A percentile compares a stretch with the other conserved stretches of the same genome.
Conservation (phyloP, 2,797 vertebrate genomes). For the Danionella dracula region DNA sequence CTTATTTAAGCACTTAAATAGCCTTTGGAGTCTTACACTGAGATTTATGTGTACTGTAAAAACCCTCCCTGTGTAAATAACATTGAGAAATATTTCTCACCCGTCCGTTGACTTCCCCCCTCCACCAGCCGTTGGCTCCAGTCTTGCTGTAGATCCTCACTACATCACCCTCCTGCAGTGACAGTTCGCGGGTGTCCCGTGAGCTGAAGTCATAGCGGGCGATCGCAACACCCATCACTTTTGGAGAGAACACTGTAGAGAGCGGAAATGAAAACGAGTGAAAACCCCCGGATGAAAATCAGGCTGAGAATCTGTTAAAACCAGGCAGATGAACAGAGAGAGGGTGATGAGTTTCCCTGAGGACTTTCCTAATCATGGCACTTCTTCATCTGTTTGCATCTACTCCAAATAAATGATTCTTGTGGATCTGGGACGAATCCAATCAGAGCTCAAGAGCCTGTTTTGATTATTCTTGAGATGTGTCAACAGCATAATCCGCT, state of each 20-base stretch:
- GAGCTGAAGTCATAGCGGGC: slow-evolving; percentile 97
- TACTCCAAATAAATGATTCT: slow-evolving; percentile 40
- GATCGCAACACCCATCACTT: slow-evolving; percentile 89
- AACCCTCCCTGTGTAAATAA: too few relatives aligned
- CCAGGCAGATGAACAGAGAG: slow-evolving; percentile 21
- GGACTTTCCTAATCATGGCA: slow-evolving; percentile 34
- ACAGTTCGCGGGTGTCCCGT: slow-evolving; percentile 87
- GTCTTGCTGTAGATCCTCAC: slow-evolving; percentile 96
- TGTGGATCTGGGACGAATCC: slow-evolving; percentile 36
- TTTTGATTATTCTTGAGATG: slow-evolving; percentile 45
- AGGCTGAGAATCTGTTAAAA: not conserved
- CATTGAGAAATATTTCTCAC: slow-evolving; percentile 63
- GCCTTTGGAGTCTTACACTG: too few relatives aligned
- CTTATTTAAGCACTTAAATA: too few relatives aligned
- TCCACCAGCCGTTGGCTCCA: slow-evolving; percentile 95
- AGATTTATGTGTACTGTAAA: too few relatives aligned
- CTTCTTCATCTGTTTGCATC: slow-evolving; percentile 22
- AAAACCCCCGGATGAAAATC: not conserved
- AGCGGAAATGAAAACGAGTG: not conserved
- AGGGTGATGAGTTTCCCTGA: slow-evolving; percentile 8
- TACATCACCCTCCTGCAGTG: slow-evolving; percentile 86
- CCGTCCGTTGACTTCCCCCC: slow-evolving; percentile 91
- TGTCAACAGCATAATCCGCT: slow-evolving; percentile 42
- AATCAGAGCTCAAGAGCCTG: slow-evolving; percentile 44
- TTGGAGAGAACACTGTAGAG: slow-evolving; percentile 80